Base-by-base conservation (phyloP, 2,797 vertebrate species). In the Protonibea diacanthus region DNA sequence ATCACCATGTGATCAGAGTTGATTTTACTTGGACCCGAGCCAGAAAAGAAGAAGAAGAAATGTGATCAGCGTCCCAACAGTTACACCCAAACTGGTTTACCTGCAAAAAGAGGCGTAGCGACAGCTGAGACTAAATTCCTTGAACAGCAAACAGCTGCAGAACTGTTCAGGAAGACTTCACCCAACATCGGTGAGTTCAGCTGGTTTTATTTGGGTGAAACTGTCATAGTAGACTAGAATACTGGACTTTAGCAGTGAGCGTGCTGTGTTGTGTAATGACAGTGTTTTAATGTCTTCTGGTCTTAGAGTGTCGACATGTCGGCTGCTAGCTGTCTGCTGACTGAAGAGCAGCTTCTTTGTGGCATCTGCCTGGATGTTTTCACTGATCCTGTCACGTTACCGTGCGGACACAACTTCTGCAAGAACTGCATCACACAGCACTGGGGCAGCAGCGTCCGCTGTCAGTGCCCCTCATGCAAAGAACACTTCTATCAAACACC, bases 371-470 rank as follows among this genome's bases (percentile, higher is more conserved):
- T 67, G 62, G 62, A 68, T 0, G 42, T 76, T 27, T 82, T 78
- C 64, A 57, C 0, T 0, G 5, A 40, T 18, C 80, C 80, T 0
- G 69, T 74, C 29, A 59, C 75, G 0, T 15, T 71, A 42, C 68
- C 68, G 1, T 71, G 76, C 25, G 76, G 68, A 44, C 71, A 80
- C 65, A 80, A 68, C 65, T 80, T 80, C 59, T 80, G 71, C 71
- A 62, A 25, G 25, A 15, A 6, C 23, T 78, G 76, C 68, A 58
- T 81, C 59, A 27, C 3, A 3, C 55, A 52, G 23, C 60, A 66
- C 55, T 74, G 70, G 75, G 59, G 74, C 27, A 49, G 13, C 9
- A 59, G 27, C 67, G 1, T 0, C 63, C 18, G n/a, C 17, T 53
- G 23, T 14, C 49, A 40, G 20, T 77, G 80, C 8, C 80, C 80